Base-by-base conservation (phyloP, 2,113 vertebrate species). In the Muscicapa adusta region DNA sequence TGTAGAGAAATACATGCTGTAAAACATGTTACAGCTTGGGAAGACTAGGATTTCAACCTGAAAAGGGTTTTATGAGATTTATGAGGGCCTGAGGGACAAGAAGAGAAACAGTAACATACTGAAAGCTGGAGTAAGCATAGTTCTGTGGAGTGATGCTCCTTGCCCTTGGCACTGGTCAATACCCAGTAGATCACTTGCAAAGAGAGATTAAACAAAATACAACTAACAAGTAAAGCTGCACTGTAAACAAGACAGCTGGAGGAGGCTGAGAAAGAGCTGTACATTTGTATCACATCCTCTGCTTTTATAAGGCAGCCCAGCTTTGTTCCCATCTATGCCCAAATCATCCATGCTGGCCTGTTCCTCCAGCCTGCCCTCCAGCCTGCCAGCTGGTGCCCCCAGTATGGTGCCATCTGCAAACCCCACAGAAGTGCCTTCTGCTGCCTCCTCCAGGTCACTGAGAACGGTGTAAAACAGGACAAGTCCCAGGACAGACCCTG, bases 41-140 rank as follows among this genome's bases (percentile, higher is more conserved):
- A 93, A 89, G 80, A 79, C 33, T 8, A 91, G 79, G 53, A 84
- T 91, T 94, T 96, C 88, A 89, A 85, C 89, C 85, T 85, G 91
- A 78, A 93, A 87, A 92, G 71, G 81, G 34, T 89, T 97, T 92
- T 77, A 91, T 70, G 23, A 92, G 89, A 82, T 93, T 93, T 95
- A 90, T 36, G 2, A 57, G 57, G 67, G 72, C 82, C 88, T 93
- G 48, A 91, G 76, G 81, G 87, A 84, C 29, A 79, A 57, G 47
- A 83, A 81, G 18, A 11, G 45, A 53, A 74, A 63, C 24, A n/a
- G 74, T 29, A 88, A 91, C 36, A 36, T 33, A 71, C 19, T 88
- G 75, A 89, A 85, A 83, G 50, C 78, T 76, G 60, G 91, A 94
- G 91, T 56, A 89, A 87, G 88, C 38, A 70, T n/a, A 29, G 15